Conservation (phyloP, 2,888 invertebrate species). For the Cryptosula pallasiana region DNA sequence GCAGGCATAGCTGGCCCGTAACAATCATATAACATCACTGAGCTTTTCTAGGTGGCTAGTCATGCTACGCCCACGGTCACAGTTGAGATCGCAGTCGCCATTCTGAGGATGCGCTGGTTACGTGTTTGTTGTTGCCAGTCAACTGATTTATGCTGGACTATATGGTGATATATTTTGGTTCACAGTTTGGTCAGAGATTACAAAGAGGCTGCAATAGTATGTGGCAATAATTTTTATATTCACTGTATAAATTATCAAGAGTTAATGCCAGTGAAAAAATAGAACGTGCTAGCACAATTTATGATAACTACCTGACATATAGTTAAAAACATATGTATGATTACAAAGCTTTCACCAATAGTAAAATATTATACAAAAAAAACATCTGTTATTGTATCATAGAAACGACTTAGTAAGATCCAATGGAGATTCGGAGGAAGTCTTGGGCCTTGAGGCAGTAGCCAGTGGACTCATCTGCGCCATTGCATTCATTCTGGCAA, state of each 20-base stretch:
- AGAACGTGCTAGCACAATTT: neutral
- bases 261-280: neutral
- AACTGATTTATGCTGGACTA: neutral
- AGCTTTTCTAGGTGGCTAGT: too few relatives aligned
- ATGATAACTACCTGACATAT: neutral
- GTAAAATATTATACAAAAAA: neutral
- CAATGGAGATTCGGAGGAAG: conserved; percentile 10
- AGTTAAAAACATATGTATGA: neutral
- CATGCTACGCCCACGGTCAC: too few relatives aligned
- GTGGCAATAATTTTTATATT: neutral
- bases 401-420: conserved; percentile 6
- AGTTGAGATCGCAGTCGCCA: too few relatives aligned
- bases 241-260: neutral
- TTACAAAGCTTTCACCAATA: neutral
- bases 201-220: neutral
- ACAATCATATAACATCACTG: too few relatives aligned
- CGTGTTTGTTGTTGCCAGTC: too few relatives aligned
- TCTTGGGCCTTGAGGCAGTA: neutral
- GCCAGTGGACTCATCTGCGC: conserved; percentile 15
- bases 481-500: conserved; percentile 6
- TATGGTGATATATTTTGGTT: neutral
- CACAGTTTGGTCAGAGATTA: neutral
- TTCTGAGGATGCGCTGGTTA: too few relatives aligned
- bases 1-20: too few relatives aligned
- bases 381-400: neutral